Conservation (phyloP, 2,888 invertebrate genomes). For the Actias luna region DNA sequence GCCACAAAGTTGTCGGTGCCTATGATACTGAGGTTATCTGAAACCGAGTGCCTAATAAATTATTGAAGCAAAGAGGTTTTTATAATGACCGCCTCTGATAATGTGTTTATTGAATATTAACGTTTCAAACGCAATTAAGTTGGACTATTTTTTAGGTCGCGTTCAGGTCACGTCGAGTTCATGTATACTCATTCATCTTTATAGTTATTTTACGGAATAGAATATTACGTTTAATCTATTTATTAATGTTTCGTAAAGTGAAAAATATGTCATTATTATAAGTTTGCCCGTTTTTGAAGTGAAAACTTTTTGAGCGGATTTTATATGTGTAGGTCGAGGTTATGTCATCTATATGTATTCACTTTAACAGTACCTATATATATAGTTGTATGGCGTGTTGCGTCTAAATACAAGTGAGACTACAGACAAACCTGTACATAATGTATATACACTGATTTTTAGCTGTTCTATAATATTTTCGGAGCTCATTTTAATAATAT, state of each 20-base stretch:
- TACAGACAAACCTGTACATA: too few species aligned
- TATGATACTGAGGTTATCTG: slow-evolving; percentile 58
- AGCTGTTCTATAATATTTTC: too few species aligned
- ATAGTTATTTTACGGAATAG: slow-evolving; percentile 7
- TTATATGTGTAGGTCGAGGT: too few species aligned
- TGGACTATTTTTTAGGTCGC: slow-evolving; percentile 44
- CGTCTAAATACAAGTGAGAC: too few species aligned
- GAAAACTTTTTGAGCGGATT: too few species aligned
- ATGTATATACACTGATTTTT: too few species aligned
- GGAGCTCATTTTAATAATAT: too few species aligned
- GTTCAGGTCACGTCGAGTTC: slow-evolving; percentile 32
- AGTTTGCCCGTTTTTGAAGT: too few species aligned
- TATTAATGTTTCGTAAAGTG: background rate
- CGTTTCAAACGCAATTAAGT: slow-evolving; percentile 62
- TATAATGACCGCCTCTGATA: slow-evolving; percentile 62
- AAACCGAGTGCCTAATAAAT: slow-evolving; percentile 55
- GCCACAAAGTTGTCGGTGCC: slow-evolving; percentile 27
- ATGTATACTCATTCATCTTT: slow-evolving; percentile 10
- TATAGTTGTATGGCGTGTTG: too few species aligned
- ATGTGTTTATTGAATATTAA: slow-evolving; percentile 75
- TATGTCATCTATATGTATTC: too few species aligned
- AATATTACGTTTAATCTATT: background rate
- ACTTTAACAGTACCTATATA: too few species aligned
- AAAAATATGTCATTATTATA: too few species aligned
- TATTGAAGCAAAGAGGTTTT: slow-evolving; percentile 46